phyloP scores from a whole-genome alignment of 2,888 invertebrate species.

The Seira ritae region DNA sequence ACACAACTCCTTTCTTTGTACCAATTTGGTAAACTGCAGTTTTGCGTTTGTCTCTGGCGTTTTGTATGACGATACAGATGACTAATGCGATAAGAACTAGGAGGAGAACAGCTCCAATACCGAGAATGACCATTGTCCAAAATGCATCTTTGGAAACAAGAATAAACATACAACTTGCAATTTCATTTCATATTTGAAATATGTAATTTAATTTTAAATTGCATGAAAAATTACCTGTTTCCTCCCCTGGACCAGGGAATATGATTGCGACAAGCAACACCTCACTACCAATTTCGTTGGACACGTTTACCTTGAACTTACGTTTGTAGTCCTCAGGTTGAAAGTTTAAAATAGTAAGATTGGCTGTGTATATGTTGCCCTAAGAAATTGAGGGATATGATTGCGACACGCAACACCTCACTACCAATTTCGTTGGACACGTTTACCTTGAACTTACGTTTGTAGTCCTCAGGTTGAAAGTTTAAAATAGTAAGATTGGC shows the following conservation, averaged over 20 bases:
- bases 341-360: slow-evolving; percentile 24
- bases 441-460: slow-evolving; percentile 1
- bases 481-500: slow-evolving; percentile 32
- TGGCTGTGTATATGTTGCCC: slow-evolving; percentile 32
- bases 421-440: slow-evolving; percentile 23
- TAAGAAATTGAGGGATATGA: slow-evolving; percentile 9
- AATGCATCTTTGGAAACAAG: slow-evolving; percentile 28
- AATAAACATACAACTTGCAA: too few species aligned
- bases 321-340: slow-evolving; percentile 17
- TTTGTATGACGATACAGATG: slow-evolving; percentile 16
- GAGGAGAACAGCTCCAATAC: slow-evolving; percentile 6
- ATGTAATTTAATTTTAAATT: too few species aligned
- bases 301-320: slow-evolving; percentile 13
- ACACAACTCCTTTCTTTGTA: too few species aligned
- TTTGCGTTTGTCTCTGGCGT: too few species aligned
- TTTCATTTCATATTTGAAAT: too few species aligned
- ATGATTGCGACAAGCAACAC: background rate
- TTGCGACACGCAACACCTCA: background rate
- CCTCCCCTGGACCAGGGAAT: background rate
- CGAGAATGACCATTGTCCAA: slow-evolving; percentile 39
- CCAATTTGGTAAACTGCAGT: too few species aligned
- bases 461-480: slow-evolving; percentile 18
- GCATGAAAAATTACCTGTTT: slow-evolving; percentile 12
- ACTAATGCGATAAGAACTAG: slow-evolving; percentile 11
- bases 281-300: slow-evolving; percentile 16